Conservation (phyloP, 2,888 invertebrate genomes). For the Alloplasta piceator region DNA sequence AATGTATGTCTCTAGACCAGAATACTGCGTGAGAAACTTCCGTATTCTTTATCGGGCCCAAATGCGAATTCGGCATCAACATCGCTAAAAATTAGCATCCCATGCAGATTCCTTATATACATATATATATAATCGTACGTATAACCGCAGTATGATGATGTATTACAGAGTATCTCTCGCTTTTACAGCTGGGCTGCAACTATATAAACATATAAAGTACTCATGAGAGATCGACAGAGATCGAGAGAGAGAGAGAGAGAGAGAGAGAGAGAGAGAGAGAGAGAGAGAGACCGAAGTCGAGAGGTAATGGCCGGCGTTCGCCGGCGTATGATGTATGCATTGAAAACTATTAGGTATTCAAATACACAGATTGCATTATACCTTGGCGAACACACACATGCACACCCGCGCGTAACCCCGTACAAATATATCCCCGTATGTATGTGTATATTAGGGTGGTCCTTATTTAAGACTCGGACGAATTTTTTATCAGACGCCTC, state of each 20-base stretch:
- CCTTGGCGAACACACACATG: constrained; percentile 48
- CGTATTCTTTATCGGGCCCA: not conserved
- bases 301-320: constrained; percentile 75
- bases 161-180: constrained; percentile 48
- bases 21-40: no score
- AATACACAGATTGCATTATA: constrained; percentile 80
- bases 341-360: constrained; percentile 81
- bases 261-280: constrained; percentile 17
- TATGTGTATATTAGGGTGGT: no score
- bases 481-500: no score
- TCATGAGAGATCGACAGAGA: not conserved
- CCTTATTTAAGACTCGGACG: no score
- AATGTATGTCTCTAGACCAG: no score
- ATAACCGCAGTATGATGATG: constrained; percentile 52
- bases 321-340: constrained; percentile 79
- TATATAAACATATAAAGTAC: constrained; percentile 24
- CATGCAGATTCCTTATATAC: constrained; percentile 66
- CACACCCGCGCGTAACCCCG: constrained; percentile 1
- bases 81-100: constrained; percentile 76
- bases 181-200: constrained; percentile 42
- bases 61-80: constrained; percentile 30
- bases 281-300: constrained; percentile 70
- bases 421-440: constrained; percentile 6
- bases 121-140: constrained; percentile 17
- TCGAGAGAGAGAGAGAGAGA: not conserved